Percentiles rank a stretch among this genome's conserved stretches.
These are phyloP conservation scores for Conomelus anceps DNA, from an alignment of 2,888 invertebrate species.

Conservation along the genomic window DNA sequence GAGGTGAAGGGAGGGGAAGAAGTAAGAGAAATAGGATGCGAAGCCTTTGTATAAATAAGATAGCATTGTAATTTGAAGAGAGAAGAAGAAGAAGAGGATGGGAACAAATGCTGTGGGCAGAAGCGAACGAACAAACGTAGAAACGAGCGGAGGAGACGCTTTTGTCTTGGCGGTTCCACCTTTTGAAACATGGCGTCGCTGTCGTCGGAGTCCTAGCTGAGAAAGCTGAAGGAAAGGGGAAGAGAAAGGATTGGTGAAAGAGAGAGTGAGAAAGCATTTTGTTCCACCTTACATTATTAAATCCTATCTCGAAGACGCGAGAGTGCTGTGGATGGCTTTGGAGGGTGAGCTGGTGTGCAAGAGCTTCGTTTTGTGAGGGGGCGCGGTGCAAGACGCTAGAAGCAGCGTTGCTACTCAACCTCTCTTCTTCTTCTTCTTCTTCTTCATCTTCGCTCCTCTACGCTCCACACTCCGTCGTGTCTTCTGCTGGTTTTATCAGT, in stretches of 20 bases:
- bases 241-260: constrained; percentile 3
- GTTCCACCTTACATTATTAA: constrained; percentile 29
- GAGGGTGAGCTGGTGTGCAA: constrained; percentile 10
- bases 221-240: not conserved
- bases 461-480: constrained; percentile 17
- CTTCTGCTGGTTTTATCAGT: constrained; percentile 1
- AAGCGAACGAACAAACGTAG: not conserved
- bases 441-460: constrained; percentile 15
- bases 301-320: constrained; percentile 25
- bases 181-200: constrained; percentile 27
- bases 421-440: not conserved
- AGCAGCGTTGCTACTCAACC: constrained; percentile 21
- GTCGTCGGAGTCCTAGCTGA: not conserved
- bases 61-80: constrained; percentile 23
- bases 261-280: constrained; percentile 13
- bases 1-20: not conserved
- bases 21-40: constrained; percentile 3
- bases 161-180: constrained; percentile 25
- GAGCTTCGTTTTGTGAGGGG: not conserved
- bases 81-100: not conserved
- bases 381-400: constrained; percentile 18
- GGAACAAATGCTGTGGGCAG: not conserved
- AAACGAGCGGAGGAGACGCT: constrained; percentile 17
- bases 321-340: not conserved
- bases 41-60: constrained; percentile 28